Conservation (phyloP, 1,140 invertebrate genomes). For the Panonychus citri region DNA sequence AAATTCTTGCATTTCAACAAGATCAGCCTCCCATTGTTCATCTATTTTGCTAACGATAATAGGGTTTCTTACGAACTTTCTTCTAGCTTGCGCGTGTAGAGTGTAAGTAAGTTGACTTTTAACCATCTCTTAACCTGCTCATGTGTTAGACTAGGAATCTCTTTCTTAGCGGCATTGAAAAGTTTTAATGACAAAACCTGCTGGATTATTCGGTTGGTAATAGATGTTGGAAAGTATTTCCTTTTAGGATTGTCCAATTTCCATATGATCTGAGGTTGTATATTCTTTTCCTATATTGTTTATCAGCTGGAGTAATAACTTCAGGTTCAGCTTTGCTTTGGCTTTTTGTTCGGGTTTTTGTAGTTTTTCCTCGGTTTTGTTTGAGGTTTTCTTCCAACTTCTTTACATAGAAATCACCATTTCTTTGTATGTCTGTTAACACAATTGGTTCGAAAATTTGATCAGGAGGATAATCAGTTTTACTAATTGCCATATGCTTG, state of each 20-base stretch:
- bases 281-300: too few species aligned
- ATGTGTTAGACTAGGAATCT: neutral
- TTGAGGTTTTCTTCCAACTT: too few species aligned
- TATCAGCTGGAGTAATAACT: too few species aligned
- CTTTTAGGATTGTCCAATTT: neutral
- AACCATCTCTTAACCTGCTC: constrained; percentile 6
- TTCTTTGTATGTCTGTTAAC: too few species aligned
- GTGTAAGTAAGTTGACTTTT: constrained; percentile 13
- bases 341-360: too few species aligned
- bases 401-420: too few species aligned
- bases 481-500: too few species aligned
- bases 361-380: too few species aligned
- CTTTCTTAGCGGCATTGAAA: neutral
- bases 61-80: constrained; percentile 13
- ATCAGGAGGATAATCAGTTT: too few species aligned
- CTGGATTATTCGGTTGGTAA: neutral
- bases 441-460: too few species aligned
- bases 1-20: constrained; percentile 13
- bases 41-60: constrained; percentile 9
- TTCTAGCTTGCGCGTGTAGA: constrained; percentile 11
- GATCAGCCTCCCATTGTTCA: constrained; percentile 15
- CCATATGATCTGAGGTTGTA: too few species aligned
- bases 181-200: neutral
- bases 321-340: too few species aligned
- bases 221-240: neutral